phyloP scores from a whole-genome alignment of 2,888 invertebrate genomes.

The Drosophila robusta region DNA sequence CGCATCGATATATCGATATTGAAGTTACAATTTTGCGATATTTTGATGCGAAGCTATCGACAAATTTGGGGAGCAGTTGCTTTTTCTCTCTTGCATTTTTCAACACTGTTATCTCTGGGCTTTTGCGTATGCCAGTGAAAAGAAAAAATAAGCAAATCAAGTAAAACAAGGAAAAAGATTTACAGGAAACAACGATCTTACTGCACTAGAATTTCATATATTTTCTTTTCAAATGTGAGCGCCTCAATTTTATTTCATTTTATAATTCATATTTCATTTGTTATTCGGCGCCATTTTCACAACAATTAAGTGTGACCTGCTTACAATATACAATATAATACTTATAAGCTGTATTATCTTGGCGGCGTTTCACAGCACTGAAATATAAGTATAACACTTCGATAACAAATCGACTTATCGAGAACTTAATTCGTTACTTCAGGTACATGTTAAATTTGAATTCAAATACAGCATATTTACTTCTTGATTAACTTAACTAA shows the following conservation, averaged over 20 bases:
- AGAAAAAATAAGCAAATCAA: background rate
- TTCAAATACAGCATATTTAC: background rate
- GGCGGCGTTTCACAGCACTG: background rate
- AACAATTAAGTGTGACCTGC: background rate
- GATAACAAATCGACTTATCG: background rate
- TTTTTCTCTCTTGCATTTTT: background rate
- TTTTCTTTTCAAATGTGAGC: no score
- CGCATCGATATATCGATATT: constrained; percentile 28
- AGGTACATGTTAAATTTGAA: background rate
- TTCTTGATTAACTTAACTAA: no score
- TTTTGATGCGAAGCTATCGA: constrained; percentile 6
- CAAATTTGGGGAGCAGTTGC: background rate
- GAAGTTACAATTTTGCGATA: constrained; percentile 1
- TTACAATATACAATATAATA: background rate
- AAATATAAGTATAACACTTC: background rate
- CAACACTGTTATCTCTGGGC: background rate
- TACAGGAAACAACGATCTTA: no score
- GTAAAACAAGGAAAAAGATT: no score
- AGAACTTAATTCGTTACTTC: background rate
- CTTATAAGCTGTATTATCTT: background rate
- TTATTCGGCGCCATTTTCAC: background rate
- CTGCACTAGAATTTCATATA: no score
- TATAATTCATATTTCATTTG: background rate
- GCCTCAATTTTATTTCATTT: background rate
- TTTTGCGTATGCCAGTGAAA: background rate